Conservation (phyloP, 2,113 vertebrate genomes). For the Clarias magur region DNA sequence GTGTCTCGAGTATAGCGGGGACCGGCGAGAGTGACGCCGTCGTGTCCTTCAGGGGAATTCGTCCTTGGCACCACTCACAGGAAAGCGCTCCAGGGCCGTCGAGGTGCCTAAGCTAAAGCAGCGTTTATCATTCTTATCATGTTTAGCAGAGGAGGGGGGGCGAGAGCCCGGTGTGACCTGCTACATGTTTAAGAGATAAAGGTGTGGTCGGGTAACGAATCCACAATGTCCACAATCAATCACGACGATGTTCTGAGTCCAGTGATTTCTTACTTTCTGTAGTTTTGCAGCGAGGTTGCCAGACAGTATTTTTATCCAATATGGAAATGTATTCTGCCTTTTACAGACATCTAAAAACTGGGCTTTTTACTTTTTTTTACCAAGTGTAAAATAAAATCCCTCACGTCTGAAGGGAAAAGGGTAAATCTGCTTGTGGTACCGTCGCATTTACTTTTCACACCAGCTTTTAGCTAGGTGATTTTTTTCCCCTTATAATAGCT, state of each 20-base stretch:
- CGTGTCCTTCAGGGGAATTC: slow-evolving; percentile 27
- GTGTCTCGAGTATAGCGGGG: background rate
- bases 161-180: background rate
- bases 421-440: background rate
- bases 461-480: background rate
- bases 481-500: no score
- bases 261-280: background rate
- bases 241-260: background rate
- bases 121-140: slow-evolving; percentile 7
- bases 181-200: slow-evolving; percentile 5
- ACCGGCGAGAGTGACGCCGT: background rate
- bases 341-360: background rate
- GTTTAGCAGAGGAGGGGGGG: background rate
- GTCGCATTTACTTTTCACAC: background rate
- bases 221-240: background rate
- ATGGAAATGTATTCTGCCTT: background rate
- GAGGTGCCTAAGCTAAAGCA: slow-evolving; percentile 1
- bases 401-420: background rate
- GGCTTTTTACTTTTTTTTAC: no score
- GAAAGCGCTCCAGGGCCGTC: slow-evolving; percentile 13
- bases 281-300: background rate
- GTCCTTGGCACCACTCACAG: slow-evolving; percentile 25
- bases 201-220: background rate
- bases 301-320: background rate
- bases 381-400: background rate